Percentiles rank a stretch among this genome's conserved stretches.
phyloP scores from a whole-genome alignment of 37 sponge, comb jelly and placozoan species.

The Halisarca cf. caerulea region DNA sequence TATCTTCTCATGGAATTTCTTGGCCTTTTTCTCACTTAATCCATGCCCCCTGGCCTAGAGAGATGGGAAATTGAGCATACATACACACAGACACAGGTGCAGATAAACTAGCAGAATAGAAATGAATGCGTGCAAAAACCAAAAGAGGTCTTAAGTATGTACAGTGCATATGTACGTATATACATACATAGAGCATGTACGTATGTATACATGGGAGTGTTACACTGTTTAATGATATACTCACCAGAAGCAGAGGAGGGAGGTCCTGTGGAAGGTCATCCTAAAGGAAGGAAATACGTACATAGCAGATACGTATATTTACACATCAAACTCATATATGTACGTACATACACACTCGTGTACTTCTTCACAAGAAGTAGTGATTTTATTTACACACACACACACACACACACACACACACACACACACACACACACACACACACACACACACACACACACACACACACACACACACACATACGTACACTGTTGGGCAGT shows the following conservation, averaged over 20 bases:
- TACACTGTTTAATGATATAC: no score
- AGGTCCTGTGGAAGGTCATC: conserved; percentile 40
- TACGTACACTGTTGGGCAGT: neutral
- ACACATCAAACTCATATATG: neutral
- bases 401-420: neutral
- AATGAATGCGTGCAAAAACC: no score
- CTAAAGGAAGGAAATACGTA: neutral
- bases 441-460: neutral
- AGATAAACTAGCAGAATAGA: no score
- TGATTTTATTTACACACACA: neutral
- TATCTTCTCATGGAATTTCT: neutral
- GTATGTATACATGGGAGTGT: no score
- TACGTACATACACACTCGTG: neutral
- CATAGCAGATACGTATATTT: no score
- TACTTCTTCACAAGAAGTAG: no score
- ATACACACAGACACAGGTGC: no score
- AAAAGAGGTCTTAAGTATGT: neutral
- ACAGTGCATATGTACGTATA: neutral
- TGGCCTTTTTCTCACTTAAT: conserved; percentile 44
- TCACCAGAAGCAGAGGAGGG: conserved; percentile 65
- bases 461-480: neutral
- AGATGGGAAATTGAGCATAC: neutral
- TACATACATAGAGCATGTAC: no score
- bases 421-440: neutral
- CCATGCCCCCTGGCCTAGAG: conserved; percentile 62